Evolutionary conservation across 2,113 vertebrate genomes (phyloP).

Genomic region (Fulica atra): DNA sequence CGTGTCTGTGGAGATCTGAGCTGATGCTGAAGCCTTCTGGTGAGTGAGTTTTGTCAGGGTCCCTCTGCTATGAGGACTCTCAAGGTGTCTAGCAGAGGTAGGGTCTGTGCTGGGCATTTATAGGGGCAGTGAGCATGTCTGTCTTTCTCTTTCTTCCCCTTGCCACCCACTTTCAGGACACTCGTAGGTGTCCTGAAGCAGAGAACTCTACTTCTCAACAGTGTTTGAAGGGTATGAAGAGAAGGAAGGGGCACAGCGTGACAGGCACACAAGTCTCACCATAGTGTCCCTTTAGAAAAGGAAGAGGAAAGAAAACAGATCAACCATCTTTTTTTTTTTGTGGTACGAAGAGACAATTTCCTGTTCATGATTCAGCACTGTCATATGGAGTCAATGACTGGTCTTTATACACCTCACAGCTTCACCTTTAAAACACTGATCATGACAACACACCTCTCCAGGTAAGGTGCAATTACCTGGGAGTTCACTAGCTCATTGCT

Average conservation of each 20-base stretch:
- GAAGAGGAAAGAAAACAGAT: neutral
- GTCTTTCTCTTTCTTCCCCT: neutral
- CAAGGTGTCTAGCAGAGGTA: neutral
- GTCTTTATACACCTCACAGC: neutral
- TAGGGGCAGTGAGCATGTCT: neutral
- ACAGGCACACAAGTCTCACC: fast-evolving
- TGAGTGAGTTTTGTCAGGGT: neutral
- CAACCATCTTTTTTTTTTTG: neutral
- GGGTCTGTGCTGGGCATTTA: neutral
- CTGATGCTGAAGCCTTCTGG: neutral
- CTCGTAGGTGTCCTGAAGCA: neutral
- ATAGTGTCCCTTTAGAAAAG: neutral
- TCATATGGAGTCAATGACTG: neutral
- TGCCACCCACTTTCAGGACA: neutral
- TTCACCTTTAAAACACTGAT: neutral
- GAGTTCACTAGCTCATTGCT: slow-evolving; percentile 19
- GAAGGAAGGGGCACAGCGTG: neutral
- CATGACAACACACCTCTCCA: slow-evolving; percentile 15
- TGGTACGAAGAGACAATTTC: slow-evolving; percentile 4
- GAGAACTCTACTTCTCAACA: neutral
- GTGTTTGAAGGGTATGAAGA: neutral
- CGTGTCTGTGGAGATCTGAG: neutral
- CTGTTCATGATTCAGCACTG: neutral
- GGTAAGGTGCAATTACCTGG: slow-evolving; percentile 48
- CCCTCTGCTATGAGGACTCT: neutral